A percentile compares a stretch with the other conserved stretches of the same genome.
Conservation (phyloP, 1,140 invertebrate genomes). For the Zaprionus taronus region DNA sequence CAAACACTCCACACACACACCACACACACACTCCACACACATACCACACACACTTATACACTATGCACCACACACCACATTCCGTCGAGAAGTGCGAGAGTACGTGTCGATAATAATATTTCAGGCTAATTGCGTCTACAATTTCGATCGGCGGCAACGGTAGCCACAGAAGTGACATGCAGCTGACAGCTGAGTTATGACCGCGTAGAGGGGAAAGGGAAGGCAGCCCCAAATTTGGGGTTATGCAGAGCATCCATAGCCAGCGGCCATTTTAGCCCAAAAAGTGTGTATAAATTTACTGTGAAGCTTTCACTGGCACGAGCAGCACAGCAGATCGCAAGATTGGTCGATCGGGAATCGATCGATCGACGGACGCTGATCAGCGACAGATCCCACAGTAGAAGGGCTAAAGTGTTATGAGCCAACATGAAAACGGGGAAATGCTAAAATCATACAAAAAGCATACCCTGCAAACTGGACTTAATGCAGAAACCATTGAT, state of each 20-base stretch:
- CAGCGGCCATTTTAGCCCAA: slow-evolving; percentile 64
- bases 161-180: slow-evolving; percentile 83
- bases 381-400: slow-evolving; percentile 15
- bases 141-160: slow-evolving; percentile 61
- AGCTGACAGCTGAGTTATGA: slow-evolving; percentile 83
- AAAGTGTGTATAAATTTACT: slow-evolving; percentile 78
- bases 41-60: slow-evolving; percentile 20
- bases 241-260: slow-evolving; percentile 48
- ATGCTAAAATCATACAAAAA: not conserved
- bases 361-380: not conserved
- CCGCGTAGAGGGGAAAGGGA: slow-evolving; percentile 34
- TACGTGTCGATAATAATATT: slow-evolving; percentile 83
- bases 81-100: slow-evolving; percentile 40
- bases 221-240: slow-evolving; percentile 74
- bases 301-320: slow-evolving; percentile 71
- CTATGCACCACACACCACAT: slow-evolving; percentile 17
- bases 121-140: slow-evolving; percentile 78
- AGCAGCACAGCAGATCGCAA: slow-evolving; percentile 41
- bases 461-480: not conserved
- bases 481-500: not conserved
- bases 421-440: not conserved
- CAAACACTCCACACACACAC: not conserved
- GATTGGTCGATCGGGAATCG: slow-evolving; percentile 17
- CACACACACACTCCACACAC: slow-evolving; percentile 6
- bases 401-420: not conserved